These are phyloP conservation scores for Anseranas semipalmata DNA, from an alignment of 2,113 vertebrate species.

Conservation along the genomic window DNA sequence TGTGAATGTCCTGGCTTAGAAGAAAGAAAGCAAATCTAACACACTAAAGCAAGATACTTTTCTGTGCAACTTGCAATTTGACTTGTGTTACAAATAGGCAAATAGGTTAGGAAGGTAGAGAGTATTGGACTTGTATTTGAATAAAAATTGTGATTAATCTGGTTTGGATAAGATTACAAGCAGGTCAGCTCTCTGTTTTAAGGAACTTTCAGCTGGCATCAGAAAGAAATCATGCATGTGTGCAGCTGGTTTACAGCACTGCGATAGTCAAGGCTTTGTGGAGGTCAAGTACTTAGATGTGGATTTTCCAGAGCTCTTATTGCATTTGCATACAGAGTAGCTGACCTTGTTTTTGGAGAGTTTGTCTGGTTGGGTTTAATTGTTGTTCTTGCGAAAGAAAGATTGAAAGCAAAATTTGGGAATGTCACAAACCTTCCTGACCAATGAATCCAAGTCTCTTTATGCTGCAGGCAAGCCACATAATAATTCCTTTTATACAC, in stretches of 20 bases:
- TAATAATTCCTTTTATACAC: neutral
- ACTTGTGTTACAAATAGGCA: neutral
- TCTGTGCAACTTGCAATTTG: neutral
- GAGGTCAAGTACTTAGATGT: neutral
- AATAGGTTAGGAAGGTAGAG: neutral
- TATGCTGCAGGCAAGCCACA: neutral
- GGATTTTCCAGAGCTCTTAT: neutral
- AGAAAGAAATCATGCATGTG: neutral
- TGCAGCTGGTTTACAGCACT: neutral
- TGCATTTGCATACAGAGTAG: neutral
- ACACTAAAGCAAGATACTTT: neutral
- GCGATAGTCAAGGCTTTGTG: neutral
- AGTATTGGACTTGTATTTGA: neutral
- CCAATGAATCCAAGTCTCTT: neutral
- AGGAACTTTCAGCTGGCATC: neutral
- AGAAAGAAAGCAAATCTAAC: neutral
- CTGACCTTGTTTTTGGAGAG: neutral
- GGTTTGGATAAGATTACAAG: neutral
- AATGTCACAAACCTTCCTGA: neutral
- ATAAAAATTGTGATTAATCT: neutral
- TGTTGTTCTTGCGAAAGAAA: neutral
- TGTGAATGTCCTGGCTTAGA: rapidly evolving
- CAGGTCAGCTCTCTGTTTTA: neutral
- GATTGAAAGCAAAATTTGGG: neutral
- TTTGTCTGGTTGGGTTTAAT: neutral